Conservation (phyloP, 2,888 invertebrate species). For the Helleia helle region DNA sequence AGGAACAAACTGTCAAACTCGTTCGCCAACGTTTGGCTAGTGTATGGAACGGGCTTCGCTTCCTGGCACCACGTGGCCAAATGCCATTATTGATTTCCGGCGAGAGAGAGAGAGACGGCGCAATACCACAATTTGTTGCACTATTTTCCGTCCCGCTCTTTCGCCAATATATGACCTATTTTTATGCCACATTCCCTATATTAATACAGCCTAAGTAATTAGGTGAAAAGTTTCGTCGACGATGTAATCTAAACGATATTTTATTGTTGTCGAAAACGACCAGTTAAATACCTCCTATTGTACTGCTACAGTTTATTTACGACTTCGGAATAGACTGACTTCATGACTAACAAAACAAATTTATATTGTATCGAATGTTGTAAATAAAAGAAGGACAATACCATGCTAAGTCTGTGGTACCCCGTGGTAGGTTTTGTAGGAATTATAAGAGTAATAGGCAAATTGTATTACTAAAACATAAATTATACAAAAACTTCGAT, state of each 20-base stretch:
- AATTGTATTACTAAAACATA: no score
- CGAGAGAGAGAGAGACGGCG: conserved; percentile 54
- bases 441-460: no score
- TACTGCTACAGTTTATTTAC: not conserved
- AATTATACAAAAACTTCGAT: no score
- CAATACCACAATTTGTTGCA: conserved; percentile 69
- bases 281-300: conserved; percentile 8
- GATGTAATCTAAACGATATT: conserved; percentile 37
- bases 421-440: no score
- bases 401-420: no score
- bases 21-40: conserved; percentile 42
- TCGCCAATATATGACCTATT: conserved; percentile 74
- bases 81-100: conserved; percentile 74
- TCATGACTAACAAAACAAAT: no score
- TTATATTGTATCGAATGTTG: no score
- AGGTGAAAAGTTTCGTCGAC: conserved; percentile 56
- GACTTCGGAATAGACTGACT: not conserved
- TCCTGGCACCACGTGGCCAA: conserved; percentile 67
- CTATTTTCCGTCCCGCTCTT: conserved; percentile 60
- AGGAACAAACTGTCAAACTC: conserved; percentile 34
- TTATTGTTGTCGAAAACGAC: conserved; percentile 21
- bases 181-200: conserved; percentile 69
- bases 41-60: conserved; percentile 57
- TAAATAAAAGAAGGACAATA: no score
- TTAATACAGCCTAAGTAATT: conserved; percentile 70